Conservation (phyloP, 2,888 invertebrate species). For the Drosophila suboccidentalis region DNA sequence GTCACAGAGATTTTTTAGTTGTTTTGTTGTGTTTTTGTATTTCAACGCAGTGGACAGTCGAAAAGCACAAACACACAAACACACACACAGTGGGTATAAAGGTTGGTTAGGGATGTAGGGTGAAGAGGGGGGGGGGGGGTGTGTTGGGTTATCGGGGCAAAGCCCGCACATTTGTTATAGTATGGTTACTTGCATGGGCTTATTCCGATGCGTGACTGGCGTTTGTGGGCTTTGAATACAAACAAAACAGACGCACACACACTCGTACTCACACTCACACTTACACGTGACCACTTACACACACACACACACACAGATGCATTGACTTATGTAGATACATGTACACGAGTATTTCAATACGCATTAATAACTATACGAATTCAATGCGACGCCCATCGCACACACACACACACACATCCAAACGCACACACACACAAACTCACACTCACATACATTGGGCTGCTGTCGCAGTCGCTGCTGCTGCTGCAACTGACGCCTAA, state of each 20-base stretch:
- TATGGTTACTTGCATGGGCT: conserved; percentile 70
- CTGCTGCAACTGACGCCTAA: conserved; percentile 74
- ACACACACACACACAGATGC: conserved; percentile 10
- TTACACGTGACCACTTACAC: conserved; percentile 25
- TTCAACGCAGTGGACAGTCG: conserved; percentile 44
- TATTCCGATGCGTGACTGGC: conserved; percentile 78
- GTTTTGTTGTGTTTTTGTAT: conserved; percentile 64
- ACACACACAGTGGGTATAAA: conserved; percentile 28
- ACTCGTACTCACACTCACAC: conserved; percentile 30
- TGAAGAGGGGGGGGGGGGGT: not conserved
- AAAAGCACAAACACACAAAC: conserved; percentile 30
- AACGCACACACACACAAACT: conserved; percentile 26
- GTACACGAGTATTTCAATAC: conserved; percentile 73
- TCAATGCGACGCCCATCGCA: conserved; percentile 74
- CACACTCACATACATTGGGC: not conserved
- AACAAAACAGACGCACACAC: conserved; percentile 60
- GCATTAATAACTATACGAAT: conserved; percentile 78
- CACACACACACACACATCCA: conserved; percentile 15
- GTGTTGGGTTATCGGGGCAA: conserved; percentile 38
- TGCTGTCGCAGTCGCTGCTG: conserved; percentile 22
- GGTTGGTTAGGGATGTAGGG: not conserved
- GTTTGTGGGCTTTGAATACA: conserved; percentile 76
- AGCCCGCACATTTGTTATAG: conserved; percentile 62
- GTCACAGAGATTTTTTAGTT: conserved; percentile 68
- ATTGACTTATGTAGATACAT: conserved; percentile 31